Percentiles rank a stretch among this genome's conserved stretches.
Conservation (phyloP, 1,140 invertebrate genomes). For the Platyscapa corneri region DNA sequence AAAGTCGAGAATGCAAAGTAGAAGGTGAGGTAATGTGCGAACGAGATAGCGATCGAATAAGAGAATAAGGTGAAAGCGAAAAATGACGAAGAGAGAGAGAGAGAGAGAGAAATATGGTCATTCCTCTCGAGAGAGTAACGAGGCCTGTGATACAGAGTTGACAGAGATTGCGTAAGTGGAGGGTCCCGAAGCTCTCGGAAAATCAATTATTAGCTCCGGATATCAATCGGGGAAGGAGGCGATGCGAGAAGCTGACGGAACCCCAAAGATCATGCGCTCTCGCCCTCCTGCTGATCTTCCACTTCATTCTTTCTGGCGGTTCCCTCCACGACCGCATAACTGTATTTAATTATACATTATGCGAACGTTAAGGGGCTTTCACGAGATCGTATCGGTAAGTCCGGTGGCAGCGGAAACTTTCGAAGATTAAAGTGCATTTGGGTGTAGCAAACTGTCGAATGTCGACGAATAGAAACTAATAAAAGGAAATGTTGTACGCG, state of each 20-base stretch:
- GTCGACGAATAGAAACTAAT: too few species aligned
- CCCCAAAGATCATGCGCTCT: background rate
- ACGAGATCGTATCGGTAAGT: background rate
- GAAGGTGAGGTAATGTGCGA: background rate
- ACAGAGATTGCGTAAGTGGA: conserved; percentile 64
- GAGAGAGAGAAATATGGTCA: background rate
- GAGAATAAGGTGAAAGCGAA: background rate
- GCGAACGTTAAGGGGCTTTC: background rate
- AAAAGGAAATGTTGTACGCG: too few species aligned
- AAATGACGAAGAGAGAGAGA: background rate
- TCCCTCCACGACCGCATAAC: background rate
- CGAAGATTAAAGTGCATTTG: background rate
- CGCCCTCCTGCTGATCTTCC: conserved; percentile 13
- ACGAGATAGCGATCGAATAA: conserved; percentile 6
- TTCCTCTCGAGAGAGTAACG: background rate
- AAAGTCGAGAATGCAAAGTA: background rate
- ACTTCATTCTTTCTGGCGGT: background rate
- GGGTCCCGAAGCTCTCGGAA: conserved; percentile 61
- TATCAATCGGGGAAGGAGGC: conserved; percentile 62
- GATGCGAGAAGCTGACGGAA: background rate
- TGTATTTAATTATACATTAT: background rate
- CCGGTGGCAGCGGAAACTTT: background rate
- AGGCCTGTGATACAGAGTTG: conserved; percentile 31
- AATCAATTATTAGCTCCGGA: conserved; percentile 72
- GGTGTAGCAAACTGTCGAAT: too few species aligned